A percentile compares a stretch with the other conserved stretches of the same genome.
Evolutionary conservation across 2,113 vertebrate genomes (phyloP).

Genomic region (Natator depressus): DNA sequence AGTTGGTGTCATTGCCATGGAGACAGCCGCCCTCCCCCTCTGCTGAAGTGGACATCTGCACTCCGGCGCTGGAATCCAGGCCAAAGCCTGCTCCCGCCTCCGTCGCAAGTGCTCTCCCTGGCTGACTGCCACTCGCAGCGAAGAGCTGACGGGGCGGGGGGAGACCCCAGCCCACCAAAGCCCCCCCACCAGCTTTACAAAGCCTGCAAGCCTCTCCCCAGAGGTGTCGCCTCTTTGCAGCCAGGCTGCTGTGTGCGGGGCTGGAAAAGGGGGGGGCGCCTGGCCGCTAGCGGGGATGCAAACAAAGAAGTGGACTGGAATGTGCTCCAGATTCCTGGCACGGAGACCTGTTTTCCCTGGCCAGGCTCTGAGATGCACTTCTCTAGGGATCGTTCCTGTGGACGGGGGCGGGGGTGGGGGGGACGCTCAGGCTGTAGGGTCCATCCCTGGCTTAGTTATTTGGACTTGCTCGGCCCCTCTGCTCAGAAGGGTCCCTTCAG

Average conservation of each 20-base stretch:
- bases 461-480: neutral
- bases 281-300: too few relatives aligned
- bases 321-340: neutral
- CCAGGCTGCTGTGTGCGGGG: neutral
- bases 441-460: neutral
- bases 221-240: neutral
- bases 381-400: neutral
- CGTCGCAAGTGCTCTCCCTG: neutral
- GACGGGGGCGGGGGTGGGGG: neutral
- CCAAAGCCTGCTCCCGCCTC: neutral
- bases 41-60: slow-evolving; percentile 40
- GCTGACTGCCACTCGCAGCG: neutral
- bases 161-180: neutral
- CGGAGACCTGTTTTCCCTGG: neutral
- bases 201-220: neutral
- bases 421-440: neutral
- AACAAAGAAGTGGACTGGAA: neutral
- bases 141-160: neutral
- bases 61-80: slow-evolving; percentile 30
- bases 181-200: neutral
- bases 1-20: slow-evolving; percentile 62
- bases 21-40: neutral
- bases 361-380: neutral
- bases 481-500: neutral
- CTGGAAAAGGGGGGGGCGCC: neutral